These are phyloP conservation scores for Drosophila cracens DNA, from an alignment of 2,888 invertebrate species.

Conservation along the genomic window DNA sequence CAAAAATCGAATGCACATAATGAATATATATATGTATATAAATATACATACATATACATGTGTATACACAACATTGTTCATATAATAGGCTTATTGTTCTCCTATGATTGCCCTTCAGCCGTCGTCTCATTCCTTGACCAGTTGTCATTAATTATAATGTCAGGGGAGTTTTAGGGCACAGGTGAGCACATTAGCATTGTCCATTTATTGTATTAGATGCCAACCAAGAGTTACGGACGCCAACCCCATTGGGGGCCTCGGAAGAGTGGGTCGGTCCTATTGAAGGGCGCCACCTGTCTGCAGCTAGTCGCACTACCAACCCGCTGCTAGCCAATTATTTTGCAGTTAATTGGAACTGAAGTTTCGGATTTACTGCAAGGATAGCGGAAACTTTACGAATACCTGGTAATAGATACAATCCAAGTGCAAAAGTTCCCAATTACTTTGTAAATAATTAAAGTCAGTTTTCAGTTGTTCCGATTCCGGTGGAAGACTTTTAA, in stretches of 20 bases:
- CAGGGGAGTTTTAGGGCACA: constrained; percentile 46
- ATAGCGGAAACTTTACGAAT: constrained; percentile 6
- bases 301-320: constrained; percentile 9
- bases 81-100: constrained; percentile 53
- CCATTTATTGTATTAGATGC: constrained; percentile 67
- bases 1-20: constrained; percentile 59
- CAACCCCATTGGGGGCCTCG: constrained; percentile 2
- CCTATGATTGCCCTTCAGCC: constrained; percentile 57
- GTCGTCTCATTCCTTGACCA: constrained; percentile 25
- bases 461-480: background rate
- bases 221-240: constrained; percentile 11
- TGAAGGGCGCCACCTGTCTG: constrained; percentile 45
- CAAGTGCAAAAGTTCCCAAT: background rate
- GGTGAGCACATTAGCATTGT: constrained; percentile 69
- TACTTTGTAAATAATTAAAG: background rate
- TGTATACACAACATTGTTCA: constrained; percentile 8
- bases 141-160: constrained; percentile 78
- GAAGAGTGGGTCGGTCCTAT: background rate
- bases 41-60: background rate
- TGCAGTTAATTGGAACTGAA: constrained; percentile 9
- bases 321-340: constrained; percentile 18
- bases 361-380: constrained; percentile 1
- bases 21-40: background rate
- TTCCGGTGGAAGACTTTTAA: background rate
- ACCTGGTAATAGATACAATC: background rate